These are phyloP conservation scores for Drosophila monieri DNA, from an alignment of 2,888 invertebrate species.

Conservation along the genomic window DNA sequence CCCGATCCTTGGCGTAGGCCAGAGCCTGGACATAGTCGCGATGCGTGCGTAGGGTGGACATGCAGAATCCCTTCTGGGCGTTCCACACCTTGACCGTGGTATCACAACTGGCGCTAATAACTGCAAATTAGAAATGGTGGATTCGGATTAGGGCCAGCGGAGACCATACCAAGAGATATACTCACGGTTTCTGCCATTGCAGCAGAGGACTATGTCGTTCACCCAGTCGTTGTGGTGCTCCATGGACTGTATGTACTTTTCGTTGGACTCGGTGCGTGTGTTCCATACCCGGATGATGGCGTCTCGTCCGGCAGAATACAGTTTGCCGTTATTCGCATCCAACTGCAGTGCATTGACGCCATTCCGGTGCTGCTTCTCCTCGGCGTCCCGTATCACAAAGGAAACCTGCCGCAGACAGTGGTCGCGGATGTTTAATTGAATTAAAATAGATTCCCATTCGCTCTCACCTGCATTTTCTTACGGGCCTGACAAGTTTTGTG, in stretches of 20 bases:
- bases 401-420: slow-evolving; percentile 89
- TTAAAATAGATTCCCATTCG: slow-evolving; percentile 14
- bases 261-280: slow-evolving; percentile 86
- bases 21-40: slow-evolving; percentile 99
- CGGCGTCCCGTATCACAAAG: slow-evolving; percentile 98
- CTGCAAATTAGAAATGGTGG: slow-evolving; percentile 83
- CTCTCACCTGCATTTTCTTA: slow-evolving; percentile 85
- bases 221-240: slow-evolving; percentile 99
- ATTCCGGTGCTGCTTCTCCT: slow-evolving; percentile 96
- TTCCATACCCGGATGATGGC: slow-evolving; percentile 98
- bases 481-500: slow-evolving; percentile 84
- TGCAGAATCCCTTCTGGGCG: slow-evolving; percentile 99
- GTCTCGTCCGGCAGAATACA: slow-evolving; percentile 96
- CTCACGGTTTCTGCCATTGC: slow-evolving; percentile 96
- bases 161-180: background rate
- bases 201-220: slow-evolving; percentile 98
- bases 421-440: slow-evolving; percentile 21
- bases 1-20: slow-evolving; percentile 98
- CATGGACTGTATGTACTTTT: slow-evolving; percentile 96
- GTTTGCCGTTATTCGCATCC: slow-evolving; percentile 92
- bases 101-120: slow-evolving; percentile 99
- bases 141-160: background rate
- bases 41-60: slow-evolving; percentile 98
- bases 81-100: slow-evolving; percentile 99
- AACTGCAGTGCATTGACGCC: slow-evolving; percentile 98